Evolutionary conservation across 2,797 vertebrate genomes (phyloP).

Genomic region (Ctenosaura bakeri): DNA sequence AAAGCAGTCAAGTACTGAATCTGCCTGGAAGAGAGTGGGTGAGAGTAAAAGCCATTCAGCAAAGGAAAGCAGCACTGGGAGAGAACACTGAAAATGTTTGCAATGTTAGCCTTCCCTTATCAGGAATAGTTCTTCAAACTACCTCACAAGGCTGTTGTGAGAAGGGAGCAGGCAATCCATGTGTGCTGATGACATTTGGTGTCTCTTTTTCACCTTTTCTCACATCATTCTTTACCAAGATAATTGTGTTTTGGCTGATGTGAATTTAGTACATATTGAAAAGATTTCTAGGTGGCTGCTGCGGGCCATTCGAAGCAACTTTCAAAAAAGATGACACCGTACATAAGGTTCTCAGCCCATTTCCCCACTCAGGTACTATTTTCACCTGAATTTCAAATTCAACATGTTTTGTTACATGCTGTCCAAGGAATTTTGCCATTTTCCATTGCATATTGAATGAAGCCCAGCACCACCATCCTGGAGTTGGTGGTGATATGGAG

Average conservation of each 20-base stretch:
- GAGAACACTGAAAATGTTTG: background rate
- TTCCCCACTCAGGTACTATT: no score
- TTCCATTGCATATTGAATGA: background rate
- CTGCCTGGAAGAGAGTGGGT: background rate
- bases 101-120: background rate
- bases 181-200: background rate
- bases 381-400: no score
- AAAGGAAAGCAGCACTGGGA: background rate
- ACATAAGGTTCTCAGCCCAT: no score
- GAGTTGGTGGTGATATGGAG: no score
- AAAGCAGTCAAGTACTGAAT: slow-evolving; percentile 22
- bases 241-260: no score
- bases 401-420: no score
- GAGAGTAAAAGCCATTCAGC: background rate
- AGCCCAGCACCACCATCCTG: background rate
- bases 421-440: background rate
- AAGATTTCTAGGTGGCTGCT: no score
- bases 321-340: no score
- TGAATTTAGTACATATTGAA: no score
- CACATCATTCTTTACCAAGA: no score
- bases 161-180: background rate
- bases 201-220: no score
- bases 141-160: background rate
- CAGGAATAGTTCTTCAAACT: background rate
- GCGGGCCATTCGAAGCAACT: no score